Evolutionary conservation across 1,140 invertebrate species (phyloP).

Genomic region (Drosophila orena): DNA sequence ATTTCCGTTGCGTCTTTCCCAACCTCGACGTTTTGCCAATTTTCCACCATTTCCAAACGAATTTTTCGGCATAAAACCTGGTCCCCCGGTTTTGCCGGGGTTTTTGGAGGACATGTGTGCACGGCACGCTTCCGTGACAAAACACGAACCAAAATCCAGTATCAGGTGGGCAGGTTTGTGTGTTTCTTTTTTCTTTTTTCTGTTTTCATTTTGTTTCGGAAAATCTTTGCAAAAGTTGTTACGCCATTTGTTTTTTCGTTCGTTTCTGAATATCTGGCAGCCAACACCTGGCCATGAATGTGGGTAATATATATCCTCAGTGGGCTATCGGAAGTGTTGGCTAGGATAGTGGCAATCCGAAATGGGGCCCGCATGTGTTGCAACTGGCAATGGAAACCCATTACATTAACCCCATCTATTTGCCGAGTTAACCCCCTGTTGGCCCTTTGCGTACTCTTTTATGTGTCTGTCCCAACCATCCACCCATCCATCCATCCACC

Average conservation of each 20-base stretch:
- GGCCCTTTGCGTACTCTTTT: conserved; percentile 16
- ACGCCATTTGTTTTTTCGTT: not conserved
- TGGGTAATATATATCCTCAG: conserved; percentile 5
- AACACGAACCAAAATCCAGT: conserved; percentile 58
- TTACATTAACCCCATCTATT: not conserved
- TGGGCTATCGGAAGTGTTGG: conserved; percentile 28
- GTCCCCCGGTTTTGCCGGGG: conserved; percentile 10
- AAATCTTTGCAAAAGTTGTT: conserved; percentile 30
- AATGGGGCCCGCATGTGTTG: conserved; percentile 30
- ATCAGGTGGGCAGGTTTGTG: conserved; percentile 10
- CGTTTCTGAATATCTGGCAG: not conserved
- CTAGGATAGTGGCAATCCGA: conserved; percentile 26
- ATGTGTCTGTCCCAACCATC: conserved; percentile 37
- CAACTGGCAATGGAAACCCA: conserved; percentile 1
- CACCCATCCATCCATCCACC: conserved; percentile 34
- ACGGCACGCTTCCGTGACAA: conserved; percentile 77
- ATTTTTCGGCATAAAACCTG: conserved; percentile 41
- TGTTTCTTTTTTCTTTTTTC: not conserved
- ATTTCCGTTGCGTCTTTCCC: conserved; percentile 78
- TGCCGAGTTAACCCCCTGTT: not conserved
- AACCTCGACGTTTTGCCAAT: conserved; percentile 12
- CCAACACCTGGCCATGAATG: conserved; percentile 15
- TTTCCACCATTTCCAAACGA: not conserved
- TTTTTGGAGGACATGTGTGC: conserved; percentile 66
- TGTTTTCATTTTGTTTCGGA: not conserved